Percentiles rank a stretch among this genome's conserved stretches.
Evolutionary conservation across 2,113 vertebrate genomes (phyloP).

Genomic region (Taurulus bubalis): DNA sequence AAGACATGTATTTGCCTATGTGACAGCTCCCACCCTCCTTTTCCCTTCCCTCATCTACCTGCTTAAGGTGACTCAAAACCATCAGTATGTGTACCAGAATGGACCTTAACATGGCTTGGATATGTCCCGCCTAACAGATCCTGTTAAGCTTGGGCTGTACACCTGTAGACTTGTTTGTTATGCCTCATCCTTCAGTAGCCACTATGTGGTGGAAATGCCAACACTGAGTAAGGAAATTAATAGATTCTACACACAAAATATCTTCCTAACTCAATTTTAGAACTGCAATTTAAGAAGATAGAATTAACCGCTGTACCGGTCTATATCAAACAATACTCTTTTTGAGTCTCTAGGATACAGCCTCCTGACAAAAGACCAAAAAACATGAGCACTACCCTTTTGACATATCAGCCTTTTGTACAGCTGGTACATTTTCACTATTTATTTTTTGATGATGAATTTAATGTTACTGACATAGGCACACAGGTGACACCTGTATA

Average conservation of each 20-base stretch:
- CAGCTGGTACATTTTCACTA: neutral
- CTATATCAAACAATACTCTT: neutral
- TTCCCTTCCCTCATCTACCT: neutral
- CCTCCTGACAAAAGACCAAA: neutral
- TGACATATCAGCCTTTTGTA: too few species aligned
- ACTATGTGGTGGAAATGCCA: neutral
- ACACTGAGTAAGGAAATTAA: neutral
- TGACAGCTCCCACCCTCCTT: neutral
- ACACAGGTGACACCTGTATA: too few species aligned
- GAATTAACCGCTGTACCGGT: neutral
- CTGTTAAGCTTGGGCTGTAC: neutral
- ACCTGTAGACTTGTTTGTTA: neutral
- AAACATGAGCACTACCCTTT: neutral
- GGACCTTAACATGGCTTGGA: neutral
- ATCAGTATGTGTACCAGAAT: neutral
- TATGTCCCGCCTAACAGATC: neutral
- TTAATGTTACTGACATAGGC: too few species aligned
- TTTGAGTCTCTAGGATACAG: neutral
- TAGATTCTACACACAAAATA: neutral
- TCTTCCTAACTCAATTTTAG: too few species aligned
- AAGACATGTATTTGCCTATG: neutral
- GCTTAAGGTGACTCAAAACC: neutral
- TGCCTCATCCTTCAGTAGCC: neutral
- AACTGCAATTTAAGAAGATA: neutral
- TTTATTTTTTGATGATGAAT: neutral